These are phyloP conservation scores for Malacosoma neustria DNA, from an alignment of 2,888 invertebrate species.

Conservation along the genomic window DNA sequence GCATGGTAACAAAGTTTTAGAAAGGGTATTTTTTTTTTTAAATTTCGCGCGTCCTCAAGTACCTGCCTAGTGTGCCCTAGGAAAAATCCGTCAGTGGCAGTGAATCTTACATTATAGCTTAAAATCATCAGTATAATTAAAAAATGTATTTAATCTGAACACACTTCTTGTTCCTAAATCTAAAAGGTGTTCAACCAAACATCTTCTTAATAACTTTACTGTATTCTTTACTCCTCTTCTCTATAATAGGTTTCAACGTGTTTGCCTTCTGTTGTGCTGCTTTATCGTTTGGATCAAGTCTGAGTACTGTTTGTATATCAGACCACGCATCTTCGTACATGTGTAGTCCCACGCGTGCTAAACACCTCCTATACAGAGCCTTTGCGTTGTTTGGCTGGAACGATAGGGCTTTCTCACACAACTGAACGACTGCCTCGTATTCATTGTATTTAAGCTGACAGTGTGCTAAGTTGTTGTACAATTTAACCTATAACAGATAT, in stretches of 20 bases:
- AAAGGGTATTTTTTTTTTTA: too few relatives aligned
- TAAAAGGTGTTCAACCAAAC: conserved; percentile 44
- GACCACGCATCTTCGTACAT: conserved; percentile 79
- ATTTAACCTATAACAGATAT: conserved; percentile 58
- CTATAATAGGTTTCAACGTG: conserved; percentile 70
- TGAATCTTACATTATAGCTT: too few relatives aligned
- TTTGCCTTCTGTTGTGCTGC: conserved; percentile 76
- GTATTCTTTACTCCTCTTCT: conserved; percentile 76
- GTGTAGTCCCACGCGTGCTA: conserved; percentile 78
- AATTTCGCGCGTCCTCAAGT: too few relatives aligned
- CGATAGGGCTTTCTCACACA: conserved; percentile 85
- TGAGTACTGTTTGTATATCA: conserved; percentile 70
- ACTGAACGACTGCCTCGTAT: conserved; percentile 77
- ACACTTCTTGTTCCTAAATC: too few relatives aligned
- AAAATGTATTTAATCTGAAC: too few relatives aligned
- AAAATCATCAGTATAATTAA: too few relatives aligned
- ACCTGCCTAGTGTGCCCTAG: too few relatives aligned
- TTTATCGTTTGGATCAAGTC: conserved; percentile 79
- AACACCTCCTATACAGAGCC: conserved; percentile 89
- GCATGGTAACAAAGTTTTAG: too few relatives aligned
- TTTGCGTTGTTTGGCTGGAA: conserved; percentile 88
- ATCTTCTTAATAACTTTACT: conserved; percentile 73
- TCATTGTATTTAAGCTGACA: conserved; percentile 83
- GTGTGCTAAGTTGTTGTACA: conserved; percentile 89
- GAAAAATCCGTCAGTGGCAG: too few relatives aligned